Percentiles rank a stretch among this genome's conserved stretches.
Evolutionary conservation across 2,888 invertebrate species (phyloP).

Genomic region (Melanophora roralis): DNA sequence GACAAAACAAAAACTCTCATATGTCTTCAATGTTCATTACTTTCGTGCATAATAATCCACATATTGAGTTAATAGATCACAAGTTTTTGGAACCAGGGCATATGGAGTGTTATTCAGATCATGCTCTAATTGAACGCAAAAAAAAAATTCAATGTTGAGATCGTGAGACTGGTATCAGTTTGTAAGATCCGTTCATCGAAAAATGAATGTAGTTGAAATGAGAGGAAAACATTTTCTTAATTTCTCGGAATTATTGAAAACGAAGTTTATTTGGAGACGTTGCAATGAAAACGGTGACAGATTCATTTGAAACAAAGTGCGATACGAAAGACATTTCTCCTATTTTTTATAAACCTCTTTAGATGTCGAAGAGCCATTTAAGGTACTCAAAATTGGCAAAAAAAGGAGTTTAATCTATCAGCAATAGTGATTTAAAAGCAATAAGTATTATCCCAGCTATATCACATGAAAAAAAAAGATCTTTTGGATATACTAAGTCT

Average conservation of each 20-base stretch:
- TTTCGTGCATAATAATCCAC: constrained; percentile 38
- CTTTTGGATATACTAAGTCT: constrained; percentile 44
- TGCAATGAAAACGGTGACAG: constrained; percentile 41
- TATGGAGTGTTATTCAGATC: constrained; percentile 56
- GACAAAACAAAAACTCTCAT: constrained; percentile 53
- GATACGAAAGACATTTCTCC: constrained; percentile 39
- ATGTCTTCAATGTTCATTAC: constrained; percentile 54
- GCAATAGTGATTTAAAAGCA: constrained; percentile 36
- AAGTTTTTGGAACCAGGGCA: constrained; percentile 49
- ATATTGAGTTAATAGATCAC: constrained; percentile 54
- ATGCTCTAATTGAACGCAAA: constrained; percentile 52
- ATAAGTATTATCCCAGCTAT: constrained; percentile 33
- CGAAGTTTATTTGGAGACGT: constrained; percentile 35
- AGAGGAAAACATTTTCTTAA: constrained; percentile 32
- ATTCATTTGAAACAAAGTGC: constrained; percentile 46
- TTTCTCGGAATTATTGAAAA: constrained; percentile 39
- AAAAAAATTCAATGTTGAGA: constrained; percentile 52
- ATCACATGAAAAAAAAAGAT: constrained; percentile 38
- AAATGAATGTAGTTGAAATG: constrained; percentile 43
- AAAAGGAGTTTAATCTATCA: constrained; percentile 39
- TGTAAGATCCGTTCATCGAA: constrained; percentile 31
- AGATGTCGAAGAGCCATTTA: constrained; percentile 49
- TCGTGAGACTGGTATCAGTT: constrained; percentile 54
- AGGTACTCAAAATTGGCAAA: constrained; percentile 47
- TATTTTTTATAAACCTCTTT: constrained; percentile 49